These are phyloP conservation scores for Trachelus iudaicus DNA, from an alignment of 2,888 invertebrate genomes.

Conservation along the genomic window DNA sequence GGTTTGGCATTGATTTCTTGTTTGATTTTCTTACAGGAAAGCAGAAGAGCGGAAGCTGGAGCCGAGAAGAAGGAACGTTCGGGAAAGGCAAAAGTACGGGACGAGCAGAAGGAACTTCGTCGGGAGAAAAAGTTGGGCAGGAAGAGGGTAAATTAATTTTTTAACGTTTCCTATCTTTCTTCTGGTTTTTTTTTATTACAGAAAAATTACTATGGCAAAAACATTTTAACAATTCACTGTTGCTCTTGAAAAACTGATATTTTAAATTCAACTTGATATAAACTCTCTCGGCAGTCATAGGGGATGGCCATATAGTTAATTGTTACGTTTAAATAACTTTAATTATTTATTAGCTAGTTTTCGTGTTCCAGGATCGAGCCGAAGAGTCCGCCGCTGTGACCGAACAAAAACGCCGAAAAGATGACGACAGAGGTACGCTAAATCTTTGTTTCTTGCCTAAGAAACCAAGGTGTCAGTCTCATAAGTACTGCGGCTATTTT, in stretches of 20 bases:
- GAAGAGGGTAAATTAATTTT: constrained; percentile 73
- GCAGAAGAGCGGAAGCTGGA: constrained; percentile 49
- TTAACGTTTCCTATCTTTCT: not conserved
- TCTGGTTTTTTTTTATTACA: not conserved
- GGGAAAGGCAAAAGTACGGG: constrained; percentile 67
- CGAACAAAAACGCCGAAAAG: constrained; percentile 83
- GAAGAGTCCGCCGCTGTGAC: constrained; percentile 74
- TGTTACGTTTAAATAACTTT: constrained; percentile 4
- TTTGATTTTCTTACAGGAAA: constrained; percentile 45
- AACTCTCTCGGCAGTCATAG: not conserved
- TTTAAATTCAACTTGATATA: constrained; percentile 20
- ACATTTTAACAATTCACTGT: not conserved
- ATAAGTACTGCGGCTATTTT: not conserved
- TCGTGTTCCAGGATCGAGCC: constrained; percentile 73
- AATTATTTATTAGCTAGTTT: constrained; percentile 25
- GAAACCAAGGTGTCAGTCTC: not conserved
- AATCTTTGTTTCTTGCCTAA: not conserved
- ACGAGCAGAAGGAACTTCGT: constrained; percentile 83
- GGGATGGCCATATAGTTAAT: not conserved
- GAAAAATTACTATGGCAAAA: not conserved
- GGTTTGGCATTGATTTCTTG: constrained; percentile 12
- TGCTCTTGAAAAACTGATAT: not conserved
- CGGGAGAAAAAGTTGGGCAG: constrained; percentile 85
- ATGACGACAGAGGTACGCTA: constrained; percentile 78
- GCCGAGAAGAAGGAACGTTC: constrained; percentile 61